Conservation (phyloP, 2,888 invertebrate species). For the Periphyllus acericola region DNA sequence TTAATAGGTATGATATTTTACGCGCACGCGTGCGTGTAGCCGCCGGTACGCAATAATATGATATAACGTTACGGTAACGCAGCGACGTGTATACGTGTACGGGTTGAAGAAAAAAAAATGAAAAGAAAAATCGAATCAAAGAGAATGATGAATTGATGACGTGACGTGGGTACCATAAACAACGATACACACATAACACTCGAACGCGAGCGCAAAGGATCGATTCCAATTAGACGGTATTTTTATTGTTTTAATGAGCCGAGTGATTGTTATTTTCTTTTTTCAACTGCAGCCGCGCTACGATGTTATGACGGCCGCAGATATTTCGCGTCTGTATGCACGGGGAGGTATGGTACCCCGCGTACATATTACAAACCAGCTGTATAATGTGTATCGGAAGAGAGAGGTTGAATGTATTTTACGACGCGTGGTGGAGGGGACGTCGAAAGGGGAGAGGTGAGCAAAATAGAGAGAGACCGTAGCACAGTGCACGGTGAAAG, state of each 20-base stretch:
- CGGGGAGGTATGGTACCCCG: too few species aligned
- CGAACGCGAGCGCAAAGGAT: neutral
- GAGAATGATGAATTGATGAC: constrained; percentile 15
- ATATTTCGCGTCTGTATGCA: neutral
- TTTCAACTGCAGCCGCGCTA: neutral
- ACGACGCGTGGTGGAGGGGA: neutral
- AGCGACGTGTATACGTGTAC: neutral
- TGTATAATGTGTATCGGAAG: too few species aligned
- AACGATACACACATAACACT: too few species aligned
- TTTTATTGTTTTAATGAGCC: constrained; percentile 44
- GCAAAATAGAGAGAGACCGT: neutral
- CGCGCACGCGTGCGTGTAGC: neutral
- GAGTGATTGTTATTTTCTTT: neutral
- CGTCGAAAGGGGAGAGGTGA: neutral
- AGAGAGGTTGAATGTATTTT: neutral
- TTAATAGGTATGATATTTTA: neutral
- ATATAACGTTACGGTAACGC: too few species aligned
- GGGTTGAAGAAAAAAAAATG: neutral
- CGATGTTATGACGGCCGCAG: neutral
- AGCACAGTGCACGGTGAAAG: too few species aligned
- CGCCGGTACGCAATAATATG: neutral
- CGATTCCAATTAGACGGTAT: constrained; percentile 51
- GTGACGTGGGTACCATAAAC: neutral
- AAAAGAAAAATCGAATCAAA: neutral
- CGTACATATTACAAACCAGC: too few species aligned